phyloP scores from a whole-genome alignment of 2,888 invertebrate genomes.

The Epistrophe eligans region DNA sequence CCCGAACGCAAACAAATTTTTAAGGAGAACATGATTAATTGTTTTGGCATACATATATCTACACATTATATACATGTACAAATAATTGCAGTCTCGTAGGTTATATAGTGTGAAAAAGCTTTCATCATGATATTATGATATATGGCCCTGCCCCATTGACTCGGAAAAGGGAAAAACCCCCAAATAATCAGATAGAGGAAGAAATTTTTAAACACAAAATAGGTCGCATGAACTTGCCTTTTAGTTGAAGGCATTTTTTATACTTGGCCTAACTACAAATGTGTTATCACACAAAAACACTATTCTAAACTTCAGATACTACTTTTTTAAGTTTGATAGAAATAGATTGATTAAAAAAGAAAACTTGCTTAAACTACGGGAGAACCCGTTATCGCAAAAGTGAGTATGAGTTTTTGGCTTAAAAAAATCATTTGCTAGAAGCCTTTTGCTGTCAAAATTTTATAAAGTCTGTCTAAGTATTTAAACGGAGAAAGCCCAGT shows the following conservation, averaged over 20 bases:
- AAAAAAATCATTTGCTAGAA: too few species aligned
- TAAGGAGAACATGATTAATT: conserved; percentile 65
- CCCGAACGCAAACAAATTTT: conserved; percentile 41
- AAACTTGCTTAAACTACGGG: too few species aligned
- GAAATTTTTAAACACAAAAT: background rate
- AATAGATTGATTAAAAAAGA: too few species aligned
- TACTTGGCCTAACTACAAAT: too few species aligned
- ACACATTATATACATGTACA: background rate
- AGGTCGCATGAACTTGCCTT: background rate
- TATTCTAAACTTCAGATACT: too few species aligned
- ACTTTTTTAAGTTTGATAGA: too few species aligned
- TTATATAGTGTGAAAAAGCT: conserved; percentile 51
- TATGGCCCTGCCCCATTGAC: conserved; percentile 48
- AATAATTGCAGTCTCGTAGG: conserved; percentile 51
- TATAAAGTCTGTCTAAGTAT: background rate
- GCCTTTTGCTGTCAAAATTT: background rate
- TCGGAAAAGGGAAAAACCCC: conserved; percentile 42
- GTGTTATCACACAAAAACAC: too few species aligned
- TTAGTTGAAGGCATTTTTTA: background rate
- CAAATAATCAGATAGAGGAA: background rate
- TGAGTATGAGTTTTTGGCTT: too few species aligned
- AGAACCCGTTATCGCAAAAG: too few species aligned
- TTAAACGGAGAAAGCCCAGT: too few species aligned
- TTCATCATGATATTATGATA: conserved; percentile 53
- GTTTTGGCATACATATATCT: conserved; percentile 43